phyloP scores from a whole-genome alignment of 1,140 invertebrate species.

The Microplitis demolitor region DNA sequence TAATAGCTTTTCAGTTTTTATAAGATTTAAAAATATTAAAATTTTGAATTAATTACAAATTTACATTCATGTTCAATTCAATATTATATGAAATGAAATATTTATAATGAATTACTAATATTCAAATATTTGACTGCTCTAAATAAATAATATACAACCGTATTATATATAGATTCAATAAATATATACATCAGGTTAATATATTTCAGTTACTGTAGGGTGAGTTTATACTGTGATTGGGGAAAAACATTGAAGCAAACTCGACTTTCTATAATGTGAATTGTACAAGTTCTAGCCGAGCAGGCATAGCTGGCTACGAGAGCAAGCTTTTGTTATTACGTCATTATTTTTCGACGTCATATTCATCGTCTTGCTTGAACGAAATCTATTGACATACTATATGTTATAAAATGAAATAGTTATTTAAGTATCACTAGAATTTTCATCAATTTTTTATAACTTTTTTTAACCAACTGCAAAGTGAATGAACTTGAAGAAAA shows the following conservation, averaged over 20 bases:
- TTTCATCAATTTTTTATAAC: not conserved
- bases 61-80: not conserved
- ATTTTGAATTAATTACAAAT: no score
- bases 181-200: not conserved
- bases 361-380: not conserved
- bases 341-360: not conserved
- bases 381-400: not conserved
- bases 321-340: slow-evolving; percentile 17
- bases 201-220: not conserved
- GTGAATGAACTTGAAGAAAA: not conserved
- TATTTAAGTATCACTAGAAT: not conserved
- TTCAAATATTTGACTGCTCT: no score
- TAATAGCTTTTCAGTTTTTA: no score
- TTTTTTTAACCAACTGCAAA: not conserved
- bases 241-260: slow-evolving; percentile 7
- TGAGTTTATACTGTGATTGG: not conserved
- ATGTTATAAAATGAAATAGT: not conserved
- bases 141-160: no score
- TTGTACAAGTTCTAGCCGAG: slow-evolving; percentile 8
- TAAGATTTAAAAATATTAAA: no score
- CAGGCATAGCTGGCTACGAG: not conserved
- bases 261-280: slow-evolving; percentile 11
- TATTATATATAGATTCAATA: no score
- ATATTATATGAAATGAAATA: no score
- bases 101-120: no score